Conservation (phyloP, 2,113 vertebrate genomes). For the Atherinomorus stipes region DNA sequence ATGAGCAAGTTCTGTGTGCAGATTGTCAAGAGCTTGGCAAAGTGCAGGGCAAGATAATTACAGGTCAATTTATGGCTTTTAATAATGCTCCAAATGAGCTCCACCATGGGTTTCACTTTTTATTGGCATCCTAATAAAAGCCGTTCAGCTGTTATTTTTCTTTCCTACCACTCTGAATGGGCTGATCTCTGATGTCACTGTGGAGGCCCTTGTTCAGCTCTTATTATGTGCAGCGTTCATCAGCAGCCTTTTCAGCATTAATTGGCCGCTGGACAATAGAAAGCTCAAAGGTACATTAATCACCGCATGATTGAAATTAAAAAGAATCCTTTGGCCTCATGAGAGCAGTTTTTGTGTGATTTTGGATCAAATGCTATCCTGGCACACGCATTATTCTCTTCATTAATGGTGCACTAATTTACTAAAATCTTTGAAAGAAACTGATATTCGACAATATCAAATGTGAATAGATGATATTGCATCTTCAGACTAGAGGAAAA, state of each 20-base stretch:
- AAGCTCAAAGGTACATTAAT: conserved; percentile 23
- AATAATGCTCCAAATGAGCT: conserved; percentile 55
- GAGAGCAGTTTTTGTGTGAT: conserved; percentile 4
- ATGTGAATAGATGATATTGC: background rate
- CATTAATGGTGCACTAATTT: conserved; percentile 6
- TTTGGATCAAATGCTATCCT: conserved; percentile 14
- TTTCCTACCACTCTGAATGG: conserved; percentile 25
- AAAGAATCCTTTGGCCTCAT: conserved; percentile 1
- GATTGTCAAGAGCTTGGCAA: conserved; percentile 47
- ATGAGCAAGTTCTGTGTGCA: conserved; percentile 39
- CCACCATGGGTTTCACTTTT: conserved; percentile 29
- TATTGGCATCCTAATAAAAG: conserved; percentile 44
- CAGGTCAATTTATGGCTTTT: conserved; percentile 62
- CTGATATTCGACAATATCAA: too few relatives aligned
- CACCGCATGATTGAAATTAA: conserved; percentile 14
- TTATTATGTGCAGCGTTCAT: conserved; percentile 43
- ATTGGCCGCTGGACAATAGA: conserved; percentile 40
- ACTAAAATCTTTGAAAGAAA: too few relatives aligned
- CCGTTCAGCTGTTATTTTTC: conserved; percentile 6
- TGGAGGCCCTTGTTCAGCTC: conserved; percentile 19
- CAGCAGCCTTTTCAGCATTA: conserved; percentile 39
- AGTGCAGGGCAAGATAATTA: conserved; percentile 56
- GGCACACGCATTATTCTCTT: background rate
- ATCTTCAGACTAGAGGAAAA: background rate
- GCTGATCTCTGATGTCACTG: conserved; percentile 14